Percentiles rank a stretch among this genome's conserved stretches.
Conservation (phyloP, 2,113 vertebrate species). For the Otus sunia region DNA sequence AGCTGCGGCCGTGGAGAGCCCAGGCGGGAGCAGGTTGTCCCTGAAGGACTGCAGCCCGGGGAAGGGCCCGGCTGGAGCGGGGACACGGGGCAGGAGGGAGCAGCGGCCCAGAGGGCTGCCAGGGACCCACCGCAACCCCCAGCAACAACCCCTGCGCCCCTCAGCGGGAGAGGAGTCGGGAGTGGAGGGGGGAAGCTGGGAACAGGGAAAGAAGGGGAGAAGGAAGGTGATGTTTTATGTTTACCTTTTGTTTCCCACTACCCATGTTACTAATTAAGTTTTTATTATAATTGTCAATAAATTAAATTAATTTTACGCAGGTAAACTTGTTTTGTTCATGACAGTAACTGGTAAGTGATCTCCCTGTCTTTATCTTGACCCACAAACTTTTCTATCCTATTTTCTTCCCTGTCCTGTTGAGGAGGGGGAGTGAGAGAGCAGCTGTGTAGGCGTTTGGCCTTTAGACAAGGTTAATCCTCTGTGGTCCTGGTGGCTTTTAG, state of each 20-base stretch:
- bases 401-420: not conserved
- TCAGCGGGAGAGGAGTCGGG: rapidly evolving
- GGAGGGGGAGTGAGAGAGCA: not conserved
- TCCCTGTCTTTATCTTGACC: not conserved
- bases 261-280: not conserved
- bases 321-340: not conserved
- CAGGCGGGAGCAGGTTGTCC: not conserved
- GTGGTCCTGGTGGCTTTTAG: not conserved
- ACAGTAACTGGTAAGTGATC: rapidly evolving
- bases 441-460: not conserved
- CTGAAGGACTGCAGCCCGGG: not conserved
- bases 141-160: rapidly evolving
- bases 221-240: not conserved
- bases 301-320: not conserved
- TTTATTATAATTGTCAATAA: not conserved
- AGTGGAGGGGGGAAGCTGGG: rapidly evolving
- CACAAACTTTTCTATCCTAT: rapidly evolving
- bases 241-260: not conserved
- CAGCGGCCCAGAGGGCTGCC: not conserved
- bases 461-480: not conserved
- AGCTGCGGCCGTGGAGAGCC: not conserved
- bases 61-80: not conserved
- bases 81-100: not conserved
- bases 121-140: not conserved
- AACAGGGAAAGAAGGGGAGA: too few species aligned